These are phyloP conservation scores for Heliconius erato DNA, from an alignment of 2,888 invertebrate genomes.

Conservation along the genomic window DNA sequence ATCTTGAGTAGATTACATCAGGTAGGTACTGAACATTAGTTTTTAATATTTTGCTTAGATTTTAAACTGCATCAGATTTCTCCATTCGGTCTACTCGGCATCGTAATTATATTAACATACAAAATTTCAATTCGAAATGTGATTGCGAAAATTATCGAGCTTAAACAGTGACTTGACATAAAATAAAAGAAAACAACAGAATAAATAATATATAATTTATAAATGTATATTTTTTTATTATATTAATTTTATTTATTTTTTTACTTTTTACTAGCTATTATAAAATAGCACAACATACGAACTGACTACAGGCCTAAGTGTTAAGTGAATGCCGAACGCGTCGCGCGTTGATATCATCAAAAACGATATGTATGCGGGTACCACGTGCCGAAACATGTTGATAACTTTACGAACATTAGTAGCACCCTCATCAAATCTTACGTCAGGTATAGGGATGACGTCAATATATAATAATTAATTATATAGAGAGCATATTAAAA, in stretches of 20 bases:
- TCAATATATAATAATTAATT: constrained; percentile 13
- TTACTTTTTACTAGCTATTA: no score
- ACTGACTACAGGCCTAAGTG: neutral
- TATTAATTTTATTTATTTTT: no score
- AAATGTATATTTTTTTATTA: neutral
- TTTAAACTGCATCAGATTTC: neutral
- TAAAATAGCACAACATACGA: neutral
- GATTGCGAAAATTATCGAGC: neutral
- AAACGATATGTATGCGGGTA: constrained; percentile 72
- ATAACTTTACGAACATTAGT: constrained; percentile 35
- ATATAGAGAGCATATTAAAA: neutral
- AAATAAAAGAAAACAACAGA: neutral
- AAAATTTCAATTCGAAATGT: neutral
- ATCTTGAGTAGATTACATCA: neutral
- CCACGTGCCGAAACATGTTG: constrained; percentile 63
- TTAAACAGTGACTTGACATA: neutral
- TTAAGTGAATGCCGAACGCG: constrained; percentile 27
- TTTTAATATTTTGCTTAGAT: neutral
- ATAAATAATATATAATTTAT: neutral
- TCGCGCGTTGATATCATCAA: constrained; percentile 23
- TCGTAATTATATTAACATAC: constrained; percentile 5
- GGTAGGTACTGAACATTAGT: neutral
- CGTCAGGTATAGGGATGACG: neutral
- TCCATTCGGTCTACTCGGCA: neutral
- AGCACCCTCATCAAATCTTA: constrained; percentile 18